Conservation (phyloP, 64 coral and sea anemone genomes). For the Montipora efflorescens region DNA sequence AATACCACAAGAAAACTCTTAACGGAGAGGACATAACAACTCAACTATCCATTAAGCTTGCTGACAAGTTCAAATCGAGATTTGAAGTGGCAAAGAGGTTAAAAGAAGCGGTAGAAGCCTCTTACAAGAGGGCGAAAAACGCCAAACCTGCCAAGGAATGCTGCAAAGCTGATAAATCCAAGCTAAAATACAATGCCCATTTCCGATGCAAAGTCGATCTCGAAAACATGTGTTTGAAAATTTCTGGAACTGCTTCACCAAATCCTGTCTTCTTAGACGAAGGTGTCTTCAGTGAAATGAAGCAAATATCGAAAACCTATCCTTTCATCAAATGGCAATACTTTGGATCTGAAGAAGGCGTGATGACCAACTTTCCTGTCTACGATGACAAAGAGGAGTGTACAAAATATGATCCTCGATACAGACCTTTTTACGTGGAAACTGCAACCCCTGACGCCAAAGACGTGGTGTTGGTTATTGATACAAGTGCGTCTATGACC, state of each 20-base stretch:
- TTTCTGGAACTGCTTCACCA: slow-evolving; percentile 1
- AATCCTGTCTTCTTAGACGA: slow-evolving; percentile 8
- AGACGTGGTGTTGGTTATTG: slow-evolving; percentile 70
- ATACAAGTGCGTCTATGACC: slow-evolving; percentile 71
- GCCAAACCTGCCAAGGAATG: slow-evolving; percentile 10
- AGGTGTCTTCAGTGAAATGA: slow-evolving; percentile 32
- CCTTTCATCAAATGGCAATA: slow-evolving; percentile 67
- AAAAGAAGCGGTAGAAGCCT: slow-evolving; percentile 28
- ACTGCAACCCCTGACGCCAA: slow-evolving; percentile 58
- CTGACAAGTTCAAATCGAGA: slow-evolving; percentile 52
- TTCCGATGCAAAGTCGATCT: slow-evolving; percentile 32
- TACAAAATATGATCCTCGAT: slow-evolving; percentile 45
- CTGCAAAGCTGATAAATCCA: slow-evolving; percentile 29
- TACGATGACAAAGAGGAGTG: slow-evolving; percentile 16
- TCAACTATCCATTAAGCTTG: neutral
- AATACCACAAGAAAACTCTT: neutral
- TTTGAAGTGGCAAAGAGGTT: slow-evolving; percentile 7
- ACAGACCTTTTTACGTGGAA: slow-evolving; percentile 73
- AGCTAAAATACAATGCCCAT: neutral
- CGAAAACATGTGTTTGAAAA: neutral
- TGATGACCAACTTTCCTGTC: slow-evolving; percentile 36
- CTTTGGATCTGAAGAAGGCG: slow-evolving; percentile 68
- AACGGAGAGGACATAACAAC: neutral
- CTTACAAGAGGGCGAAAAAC: neutral
- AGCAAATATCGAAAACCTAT: slow-evolving; percentile 7